Evolutionary conservation across 2,113 vertebrate genomes (phyloP), one percentile per base, ranked within the genome.

Genomic region (Prionailurus bengalensis): DNA sequence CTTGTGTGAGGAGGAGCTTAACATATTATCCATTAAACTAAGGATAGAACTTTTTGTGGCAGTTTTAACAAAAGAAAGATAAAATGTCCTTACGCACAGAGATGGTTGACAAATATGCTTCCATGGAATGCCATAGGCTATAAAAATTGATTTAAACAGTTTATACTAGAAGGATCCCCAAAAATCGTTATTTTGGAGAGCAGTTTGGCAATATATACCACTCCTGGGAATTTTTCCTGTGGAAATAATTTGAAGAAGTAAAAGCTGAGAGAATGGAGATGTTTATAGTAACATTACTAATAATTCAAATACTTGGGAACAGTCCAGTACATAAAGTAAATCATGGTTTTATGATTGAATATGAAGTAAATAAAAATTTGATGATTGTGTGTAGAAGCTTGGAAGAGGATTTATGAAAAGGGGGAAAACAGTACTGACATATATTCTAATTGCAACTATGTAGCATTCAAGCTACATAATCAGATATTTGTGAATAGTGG

Each of bases 361-460:
- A 71, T 51, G 33, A 84, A 89, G 33, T 51, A 89, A 78, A 42
- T 84, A 84, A 79, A 95, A 78, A 71, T n/a, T 63, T 93, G 12
- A 78, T n/a, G 29, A 65, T 61, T 89, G 36, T 82, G 1, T 92
- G 5, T 81, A 84, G 51, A 78, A 78, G 36, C 21, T 78, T 93
- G 45, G 79, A 61, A 88, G 93, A 89, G 39, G 25, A 78, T 66
- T 84, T 70, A 76, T 76, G 48, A 70, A 48, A 93, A 61, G 65
- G 21, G 73, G 16, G 15, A 9, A 74, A 73, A 87, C 7, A 53
- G 19, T 70, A 89, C 76, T 74, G 68, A 58, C 16, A 33, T 91
- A 14, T 86, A 65, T 90, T 84, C 14, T 89, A 42, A 89, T 84
- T 48, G 14, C 7, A 89, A 6, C 48, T 31, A 21, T 48, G 7